A percentile compares a stretch with the other conserved stretches of the same genome.
Evolutionary conservation across 2,888 invertebrate genomes (phyloP).

Genomic region (Alcis repandata): DNA sequence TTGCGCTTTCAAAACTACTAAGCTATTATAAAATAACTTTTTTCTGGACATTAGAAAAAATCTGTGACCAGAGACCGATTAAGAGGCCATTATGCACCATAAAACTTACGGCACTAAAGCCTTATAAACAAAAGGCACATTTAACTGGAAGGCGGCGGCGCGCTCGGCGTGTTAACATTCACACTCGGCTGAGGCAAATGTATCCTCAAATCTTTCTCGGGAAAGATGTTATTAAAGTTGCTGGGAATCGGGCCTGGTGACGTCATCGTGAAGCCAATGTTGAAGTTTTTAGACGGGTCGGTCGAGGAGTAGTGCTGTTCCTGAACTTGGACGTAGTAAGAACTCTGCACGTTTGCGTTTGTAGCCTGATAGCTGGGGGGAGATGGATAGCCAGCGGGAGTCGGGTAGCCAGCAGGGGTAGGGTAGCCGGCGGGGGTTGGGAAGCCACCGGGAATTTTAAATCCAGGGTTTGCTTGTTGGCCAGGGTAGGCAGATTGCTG

Average conservation of each 20-base stretch:
- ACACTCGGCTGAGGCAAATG: conserved; percentile 10
- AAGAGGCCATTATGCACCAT: not conserved
- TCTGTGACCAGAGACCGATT: too few species aligned
- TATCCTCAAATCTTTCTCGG: conserved; percentile 7
- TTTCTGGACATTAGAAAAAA: too few species aligned
- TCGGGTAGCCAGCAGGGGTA: not conserved
- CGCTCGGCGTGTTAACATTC: conserved; percentile 16
- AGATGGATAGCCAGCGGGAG: conserved; percentile 12
- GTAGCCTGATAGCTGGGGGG: conserved; percentile 1
- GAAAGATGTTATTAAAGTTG: not conserved
- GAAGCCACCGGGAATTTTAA: not conserved
- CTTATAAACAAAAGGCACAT: not conserved
- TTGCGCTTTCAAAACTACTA: too few species aligned
- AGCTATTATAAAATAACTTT: too few species aligned
- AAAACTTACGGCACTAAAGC: not conserved
- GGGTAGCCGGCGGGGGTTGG: conserved; percentile 16
- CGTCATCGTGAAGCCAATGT: conserved; percentile 37
- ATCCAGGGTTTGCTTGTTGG: not conserved
- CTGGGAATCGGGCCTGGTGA: conserved; percentile 14
- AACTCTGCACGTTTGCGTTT: conserved; percentile 1
- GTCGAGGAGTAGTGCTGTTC: conserved; percentile 20
- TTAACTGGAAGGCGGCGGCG: conserved; percentile 13
- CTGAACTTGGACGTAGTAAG: conserved; percentile 16
- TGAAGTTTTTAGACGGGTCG: conserved; percentile 38
- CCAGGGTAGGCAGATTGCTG: conserved; percentile 24